A percentile compares a stretch with the other conserved stretches of the same genome.
These are phyloP conservation scores for Onthophagus sagittarius DNA, from an alignment of 2,888 invertebrate species.

Conservation along the genomic window DNA sequence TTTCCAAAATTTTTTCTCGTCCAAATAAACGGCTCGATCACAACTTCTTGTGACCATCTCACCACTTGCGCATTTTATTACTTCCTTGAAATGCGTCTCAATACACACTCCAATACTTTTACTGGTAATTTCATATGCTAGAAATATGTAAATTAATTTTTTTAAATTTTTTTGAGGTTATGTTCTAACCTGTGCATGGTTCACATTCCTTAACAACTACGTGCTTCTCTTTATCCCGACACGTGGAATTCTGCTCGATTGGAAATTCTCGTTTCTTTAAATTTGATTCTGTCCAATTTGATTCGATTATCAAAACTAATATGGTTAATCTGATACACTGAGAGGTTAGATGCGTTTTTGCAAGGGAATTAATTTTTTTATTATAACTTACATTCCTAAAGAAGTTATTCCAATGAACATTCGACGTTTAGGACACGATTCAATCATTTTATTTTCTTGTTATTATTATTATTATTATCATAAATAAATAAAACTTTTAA, in stretches of 20 bases:
- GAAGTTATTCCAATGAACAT: conserved; percentile 76
- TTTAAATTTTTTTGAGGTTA: conserved; percentile 1
- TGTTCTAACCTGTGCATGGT: conserved; percentile 70
- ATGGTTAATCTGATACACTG: conserved; percentile 66
- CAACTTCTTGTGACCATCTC: conserved; percentile 81
- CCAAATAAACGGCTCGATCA: conserved; percentile 78
- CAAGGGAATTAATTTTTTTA: conserved; percentile 12
- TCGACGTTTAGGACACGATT: conserved; percentile 78
- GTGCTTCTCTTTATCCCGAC: conserved; percentile 70
- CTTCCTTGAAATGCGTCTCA: conserved; percentile 79
- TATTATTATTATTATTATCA: no score
- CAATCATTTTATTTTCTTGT: conserved; percentile 59
- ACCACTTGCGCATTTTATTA: conserved; percentile 74
- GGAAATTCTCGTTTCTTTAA: conserved; percentile 60
- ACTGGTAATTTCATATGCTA: conserved; percentile 77
- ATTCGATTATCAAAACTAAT: conserved; percentile 77
- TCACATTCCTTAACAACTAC: conserved; percentile 74
- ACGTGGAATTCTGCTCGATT: conserved; percentile 73
- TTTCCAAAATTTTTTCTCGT: conserved; percentile 80
- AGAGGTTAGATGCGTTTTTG: conserved; percentile 27
- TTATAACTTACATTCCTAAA: conserved; percentile 65
- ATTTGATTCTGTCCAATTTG: conserved; percentile 60
- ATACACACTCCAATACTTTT: conserved; percentile 78
- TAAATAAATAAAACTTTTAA: no score
- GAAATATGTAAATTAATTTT: conserved; percentile 34